phyloP scores from a whole-genome alignment of 2,888 invertebrate genomes.

The Ditylenchus weischeri region DNA sequence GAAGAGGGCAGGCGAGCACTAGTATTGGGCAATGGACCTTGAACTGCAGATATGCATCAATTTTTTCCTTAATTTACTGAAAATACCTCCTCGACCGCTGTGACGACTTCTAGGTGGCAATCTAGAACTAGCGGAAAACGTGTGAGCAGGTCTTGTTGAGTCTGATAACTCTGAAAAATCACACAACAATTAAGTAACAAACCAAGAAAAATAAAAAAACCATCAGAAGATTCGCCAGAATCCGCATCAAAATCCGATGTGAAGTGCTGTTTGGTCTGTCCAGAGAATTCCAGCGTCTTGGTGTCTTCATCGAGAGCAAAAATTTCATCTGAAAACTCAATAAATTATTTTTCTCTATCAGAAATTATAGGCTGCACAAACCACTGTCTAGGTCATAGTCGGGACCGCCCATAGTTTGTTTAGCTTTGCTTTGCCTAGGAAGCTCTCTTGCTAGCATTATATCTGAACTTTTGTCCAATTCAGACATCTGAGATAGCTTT shows the following conservation, averaged over 20 bases:
- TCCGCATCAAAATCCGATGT: conserved; percentile 24
- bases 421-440: too few species aligned
- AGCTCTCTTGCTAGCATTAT: too few species aligned
- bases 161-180: too few species aligned
- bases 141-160: background rate
- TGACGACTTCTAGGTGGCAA: conserved; percentile 1
- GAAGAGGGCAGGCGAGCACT: conserved; percentile 5
- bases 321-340: conserved; percentile 17
- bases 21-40: background rate
- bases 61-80: background rate
- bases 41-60: background rate
- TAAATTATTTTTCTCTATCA: too few species aligned
- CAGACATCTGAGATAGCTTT: too few species aligned
- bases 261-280: conserved; percentile 17
- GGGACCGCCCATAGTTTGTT: too few species aligned
- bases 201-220: background rate
- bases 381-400: too few species aligned
- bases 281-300: conserved; percentile 12
- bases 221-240: conserved; percentile 16
- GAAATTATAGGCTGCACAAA: too few species aligned
- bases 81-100: conserved; percentile 6
- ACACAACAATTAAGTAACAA: too few species aligned
- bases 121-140: conserved; percentile 1
- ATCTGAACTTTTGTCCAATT: too few species aligned
- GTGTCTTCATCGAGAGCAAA: conserved; percentile 25